These are phyloP conservation scores for Cochlearius cochlearius DNA, from an alignment of 2,113 vertebrate genomes.

Conservation along the genomic window DNA sequence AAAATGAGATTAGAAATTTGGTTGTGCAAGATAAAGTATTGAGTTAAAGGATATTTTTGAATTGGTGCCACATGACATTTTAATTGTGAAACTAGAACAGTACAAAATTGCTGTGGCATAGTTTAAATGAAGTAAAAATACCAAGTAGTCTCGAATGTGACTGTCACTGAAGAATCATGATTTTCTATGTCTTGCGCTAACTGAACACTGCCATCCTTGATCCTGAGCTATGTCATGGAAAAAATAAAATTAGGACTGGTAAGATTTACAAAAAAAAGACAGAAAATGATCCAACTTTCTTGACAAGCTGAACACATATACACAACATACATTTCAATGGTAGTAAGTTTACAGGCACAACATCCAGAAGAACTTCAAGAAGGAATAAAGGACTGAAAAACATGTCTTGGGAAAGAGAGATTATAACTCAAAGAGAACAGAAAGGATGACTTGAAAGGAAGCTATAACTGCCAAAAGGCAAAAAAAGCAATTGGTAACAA, in stretches of 20 bases:
- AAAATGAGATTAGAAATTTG: not conserved
- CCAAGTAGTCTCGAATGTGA: not conserved
- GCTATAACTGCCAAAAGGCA: not conserved
- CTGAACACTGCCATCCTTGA: not conserved
- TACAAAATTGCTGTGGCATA: not conserved
- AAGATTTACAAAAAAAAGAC: not conserved
- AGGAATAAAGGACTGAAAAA: not conserved
- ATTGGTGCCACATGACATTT: not conserved
- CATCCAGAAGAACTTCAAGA: not conserved
- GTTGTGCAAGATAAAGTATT: not conserved
- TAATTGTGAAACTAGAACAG: not conserved
- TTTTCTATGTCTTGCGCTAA: not conserved
- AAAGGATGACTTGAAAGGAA: not conserved
- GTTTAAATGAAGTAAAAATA: not conserved
- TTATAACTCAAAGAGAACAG: not conserved
- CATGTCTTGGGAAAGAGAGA: not conserved
- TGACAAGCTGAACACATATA: not conserved
- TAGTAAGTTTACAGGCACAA: not conserved
- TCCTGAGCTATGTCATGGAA: not conserved
- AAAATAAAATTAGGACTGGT: not conserved
- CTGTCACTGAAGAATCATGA: not conserved
- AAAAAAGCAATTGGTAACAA: not conserved
- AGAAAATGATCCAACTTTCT: not conserved
- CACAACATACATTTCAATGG: not conserved
- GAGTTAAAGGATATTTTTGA: not conserved